phyloP scores from a whole-genome alignment of 1,140 invertebrate species.

The Anoplolepis gracilipes region DNA sequence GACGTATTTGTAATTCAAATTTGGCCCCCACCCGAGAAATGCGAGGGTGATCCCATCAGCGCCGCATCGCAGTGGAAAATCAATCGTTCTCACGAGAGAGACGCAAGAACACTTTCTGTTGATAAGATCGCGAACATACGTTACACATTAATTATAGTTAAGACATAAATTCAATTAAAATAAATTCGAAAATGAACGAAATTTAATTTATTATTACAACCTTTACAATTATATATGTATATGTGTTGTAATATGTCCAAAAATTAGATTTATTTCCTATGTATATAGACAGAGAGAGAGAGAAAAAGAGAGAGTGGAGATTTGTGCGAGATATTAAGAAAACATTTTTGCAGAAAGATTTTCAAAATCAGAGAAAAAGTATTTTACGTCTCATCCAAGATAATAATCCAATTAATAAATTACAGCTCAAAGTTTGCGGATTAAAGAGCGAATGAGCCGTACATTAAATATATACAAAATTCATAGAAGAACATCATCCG shows the following conservation, averaged over 20 bases:
- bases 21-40: conserved; percentile 45
- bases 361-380: neutral
- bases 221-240: neutral
- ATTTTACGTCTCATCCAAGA: conserved; percentile 4
- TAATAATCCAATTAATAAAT: too few relatives aligned
- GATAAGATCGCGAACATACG: conserved; percentile 23
- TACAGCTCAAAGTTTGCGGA: neutral
- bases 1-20: conserved; percentile 78
- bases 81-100: conserved; percentile 40
- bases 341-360: neutral
- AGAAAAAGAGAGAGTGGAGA: too few relatives aligned
- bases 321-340: neutral
- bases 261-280: neutral
- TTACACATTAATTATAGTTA: conserved; percentile 20
- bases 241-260: neutral
- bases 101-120: conserved; percentile 27
- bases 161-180: neutral
- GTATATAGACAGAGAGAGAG: too few relatives aligned
- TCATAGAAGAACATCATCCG: conserved; percentile 10
- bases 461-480: conserved; percentile 21
- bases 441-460: neutral
- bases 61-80: conserved; percentile 70
- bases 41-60: conserved; percentile 72
- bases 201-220: neutral
- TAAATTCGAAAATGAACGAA: neutral